A percentile compares a stretch with the other conserved stretches of the same genome.
Evolutionary conservation across 2,113 vertebrate species (phyloP).

Genomic region (Oncorhynchus tshawytscha): DNA sequence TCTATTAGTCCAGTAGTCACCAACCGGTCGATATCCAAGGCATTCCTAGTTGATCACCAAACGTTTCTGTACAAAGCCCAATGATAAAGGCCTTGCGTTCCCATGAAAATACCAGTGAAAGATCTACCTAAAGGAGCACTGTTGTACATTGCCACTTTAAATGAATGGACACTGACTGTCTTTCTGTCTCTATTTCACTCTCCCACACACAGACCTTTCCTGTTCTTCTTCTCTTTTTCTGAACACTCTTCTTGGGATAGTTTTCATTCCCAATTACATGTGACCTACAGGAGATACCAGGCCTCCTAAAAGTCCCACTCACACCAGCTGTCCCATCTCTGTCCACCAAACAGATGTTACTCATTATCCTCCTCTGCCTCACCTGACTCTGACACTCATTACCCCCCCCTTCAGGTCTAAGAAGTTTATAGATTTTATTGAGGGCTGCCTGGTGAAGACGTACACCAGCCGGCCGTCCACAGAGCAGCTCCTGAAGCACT

Average conservation of each 20-base stretch:
- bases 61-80: too few relatives aligned
- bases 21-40: too few relatives aligned
- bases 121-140: neutral
- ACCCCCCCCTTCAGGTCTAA: constrained; percentile 79
- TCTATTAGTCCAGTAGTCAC: too few relatives aligned
- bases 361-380: neutral
- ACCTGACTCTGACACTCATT: neutral
- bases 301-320: neutral
- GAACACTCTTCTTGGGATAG: neutral
- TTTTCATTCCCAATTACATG: neutral
- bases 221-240: neutral
- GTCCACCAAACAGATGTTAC: neutral
- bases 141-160: neutral
- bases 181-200: neutral
- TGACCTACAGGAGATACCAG: neutral
- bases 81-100: too few relatives aligned
- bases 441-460: constrained; percentile 90
- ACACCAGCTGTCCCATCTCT: neutral
- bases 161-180: neutral
- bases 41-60: too few relatives aligned
- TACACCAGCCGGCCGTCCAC: constrained; percentile 88
- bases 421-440: constrained; percentile 93
- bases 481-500: constrained; percentile 88
- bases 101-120: too few relatives aligned
- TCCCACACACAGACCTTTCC: neutral